Conservation (phyloP, 2,888 invertebrate species). For the Hololepta plana region DNA sequence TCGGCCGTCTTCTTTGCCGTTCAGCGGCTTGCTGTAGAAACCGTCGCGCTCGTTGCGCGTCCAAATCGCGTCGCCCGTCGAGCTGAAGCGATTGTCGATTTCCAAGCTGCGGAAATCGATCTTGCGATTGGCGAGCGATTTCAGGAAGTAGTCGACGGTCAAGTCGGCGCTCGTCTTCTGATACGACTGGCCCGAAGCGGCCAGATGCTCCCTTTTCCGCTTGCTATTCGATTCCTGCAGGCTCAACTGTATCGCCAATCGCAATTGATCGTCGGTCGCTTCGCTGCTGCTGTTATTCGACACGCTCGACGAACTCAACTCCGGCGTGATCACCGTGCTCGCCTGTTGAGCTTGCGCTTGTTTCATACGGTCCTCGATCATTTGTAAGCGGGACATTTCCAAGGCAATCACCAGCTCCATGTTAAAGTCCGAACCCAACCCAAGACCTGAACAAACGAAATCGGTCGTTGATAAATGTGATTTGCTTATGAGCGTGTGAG, state of each 20-base stretch:
- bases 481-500: too few species aligned
- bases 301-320: slow-evolving; percentile 22
- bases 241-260: slow-evolving; percentile 33
- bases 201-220: slow-evolving; percentile 12
- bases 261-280: slow-evolving; percentile 29
- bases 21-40: slow-evolving; percentile 24
- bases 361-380: slow-evolving; percentile 39
- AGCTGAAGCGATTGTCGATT: slow-evolving; percentile 16
- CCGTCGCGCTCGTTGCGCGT: slow-evolving; percentile 17
- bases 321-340: slow-evolving; percentile 15
- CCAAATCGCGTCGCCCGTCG: slow-evolving; percentile 18
- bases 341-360: slow-evolving; percentile 22
- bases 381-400: slow-evolving; percentile 49
- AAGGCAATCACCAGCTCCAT: slow-evolving; percentile 46
- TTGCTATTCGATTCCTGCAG: slow-evolving; percentile 26
- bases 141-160: slow-evolving; percentile 33
- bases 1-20: slow-evolving; percentile 30
- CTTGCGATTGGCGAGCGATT: slow-evolving; percentile 30
- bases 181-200: slow-evolving; percentile 14
- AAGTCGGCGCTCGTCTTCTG: slow-evolving; percentile 30
- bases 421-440: slow-evolving; percentile 30
- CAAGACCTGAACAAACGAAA: neutral
- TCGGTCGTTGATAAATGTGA: neutral
- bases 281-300: slow-evolving; percentile 24
- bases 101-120: slow-evolving; percentile 26